Base-by-base conservation (phyloP, 2,888 invertebrate genomes). In the Synanthedon myopaeformis region DNA sequence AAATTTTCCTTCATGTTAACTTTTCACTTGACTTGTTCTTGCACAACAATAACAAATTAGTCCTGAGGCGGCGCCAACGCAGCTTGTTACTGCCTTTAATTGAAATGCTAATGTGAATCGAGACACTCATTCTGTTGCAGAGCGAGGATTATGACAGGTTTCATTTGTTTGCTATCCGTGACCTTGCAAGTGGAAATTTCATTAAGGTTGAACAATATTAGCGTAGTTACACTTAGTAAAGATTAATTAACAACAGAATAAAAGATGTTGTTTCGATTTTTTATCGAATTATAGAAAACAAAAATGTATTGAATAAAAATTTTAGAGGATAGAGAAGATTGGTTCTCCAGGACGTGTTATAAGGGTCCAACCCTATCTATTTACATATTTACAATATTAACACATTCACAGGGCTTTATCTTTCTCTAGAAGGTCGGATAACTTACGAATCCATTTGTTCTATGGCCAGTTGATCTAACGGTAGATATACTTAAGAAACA, bases 121-220 rank as follows among this genome's bases (percentile, higher is more conserved):
- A 63, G 65, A 64, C 35, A 35, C 62, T 60, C 64, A 69, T 69
- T 68, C 65, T 65, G 66, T 65, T 62, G 64, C 64, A 61, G 67
- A 54, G 64, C 57, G 58, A 61, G 66, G 69, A 73, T 73, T 71
- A 72, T 64, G 64, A 54, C 61, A 64, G 66, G 66, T 71, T 68
- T 59, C 67, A 60, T 63, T 67, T 74, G 76, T 79, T 74, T 75
- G 74, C 62, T 55, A 58, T 59, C 60, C 76, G 76, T 76, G 74
- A 70, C 72, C 70, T 74, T 72, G 66, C 76, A 76, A 68, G 61
- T 57, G 54, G 59, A 61, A 56, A 53, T 55, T 64, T 72, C 64
- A 72, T 74, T 74, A 74, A 0, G 35, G 35, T 35, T 35, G 6
- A 35, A 35, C 35, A 35, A 35, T 35, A 35, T 35, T 35, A 3